Base-by-base conservation (phyloP, 2,888 invertebrate genomes). In the Coronaproctus castanopsis region DNA sequence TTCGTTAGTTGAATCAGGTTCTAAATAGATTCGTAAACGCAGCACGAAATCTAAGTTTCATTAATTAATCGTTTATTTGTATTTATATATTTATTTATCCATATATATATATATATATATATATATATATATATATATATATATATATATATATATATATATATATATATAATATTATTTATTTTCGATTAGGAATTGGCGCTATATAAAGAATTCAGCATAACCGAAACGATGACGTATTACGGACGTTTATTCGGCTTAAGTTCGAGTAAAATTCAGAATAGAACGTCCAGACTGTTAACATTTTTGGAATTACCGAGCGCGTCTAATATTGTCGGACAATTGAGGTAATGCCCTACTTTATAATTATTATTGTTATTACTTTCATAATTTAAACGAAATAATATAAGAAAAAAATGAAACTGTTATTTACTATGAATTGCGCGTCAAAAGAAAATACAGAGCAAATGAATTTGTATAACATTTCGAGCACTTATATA, bases 221-320 rank as follows among this genome's bases (percentile, higher is more conserved):
- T 77, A 21, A 68, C 68, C 48, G 76, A 77, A 65, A 75, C 75
- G 1, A 67, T 77, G 65, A 66, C 67, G 23, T 76, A 74, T 62
- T 77, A 76, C 67, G 76, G 76, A 2, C 66, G 73, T 18, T 67
- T 77, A 18, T 73, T 74, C 64, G 71, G 73, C 2, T 72, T 76
- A 71, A 66, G 66, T 1, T 58, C 63, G 2, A 58, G 65, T 14
- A 66, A 70, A 62, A 64, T 66, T 23, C 55, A 63, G 59, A 62
- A 60, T 18, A 63, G 66, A 59, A 66, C 65, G 18, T 57, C 61
- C 36, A 65, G 66, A 53, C 59, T 67, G 8, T 50, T 67, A 5
- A 65, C 64, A 53, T 67, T 67, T 58, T 59, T 67, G 19, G 66
- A 67, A 56, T 60, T 68, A n/a, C 67, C 68, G 5, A 52, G 58